Evolutionary conservation across 1,140 invertebrate species (phyloP).

Genomic region (Samia ricini): DNA sequence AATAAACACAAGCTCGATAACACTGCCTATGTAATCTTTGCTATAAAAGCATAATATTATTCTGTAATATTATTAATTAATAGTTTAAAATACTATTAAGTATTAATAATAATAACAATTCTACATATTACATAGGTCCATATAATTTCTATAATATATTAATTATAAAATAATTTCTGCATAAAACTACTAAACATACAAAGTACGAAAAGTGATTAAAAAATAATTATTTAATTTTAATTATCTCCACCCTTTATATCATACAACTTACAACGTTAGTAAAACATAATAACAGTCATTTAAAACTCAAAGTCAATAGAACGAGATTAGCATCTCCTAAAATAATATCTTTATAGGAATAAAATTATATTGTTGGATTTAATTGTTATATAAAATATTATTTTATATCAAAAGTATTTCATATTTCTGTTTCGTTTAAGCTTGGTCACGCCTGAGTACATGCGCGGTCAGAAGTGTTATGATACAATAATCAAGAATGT

Average conservation of each 20-base stretch:
- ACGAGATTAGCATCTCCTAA: constrained; percentile 55
- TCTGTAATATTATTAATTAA: too few species aligned
- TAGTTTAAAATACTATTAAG: too few species aligned
- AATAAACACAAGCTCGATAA: too few species aligned
- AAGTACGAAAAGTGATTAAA: too few species aligned
- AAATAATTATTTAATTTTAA: too few species aligned
- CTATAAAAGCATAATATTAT: too few species aligned
- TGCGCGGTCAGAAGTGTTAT: constrained; percentile 28
- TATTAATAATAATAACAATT: too few species aligned
- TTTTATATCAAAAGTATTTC: constrained; percentile 56
- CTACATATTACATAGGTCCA: too few species aligned
- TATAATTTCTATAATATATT: too few species aligned
- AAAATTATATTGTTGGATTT: constrained; percentile 65
- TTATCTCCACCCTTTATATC: not conserved
- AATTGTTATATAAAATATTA: constrained; percentile 66
- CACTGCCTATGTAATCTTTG: too few species aligned
- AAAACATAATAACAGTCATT: constrained; percentile 9
- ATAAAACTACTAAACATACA: too few species aligned
- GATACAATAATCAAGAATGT: not conserved
- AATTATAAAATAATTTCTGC: too few species aligned
- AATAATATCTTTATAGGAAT: constrained; percentile 68
- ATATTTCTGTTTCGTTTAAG: constrained; percentile 51
- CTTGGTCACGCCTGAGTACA: constrained; percentile 59
- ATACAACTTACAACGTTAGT: not conserved
- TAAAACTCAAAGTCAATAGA: constrained; percentile 21